Conservation (phyloP, 2,113 vertebrate genomes). For the Bubo bubo region DNA sequence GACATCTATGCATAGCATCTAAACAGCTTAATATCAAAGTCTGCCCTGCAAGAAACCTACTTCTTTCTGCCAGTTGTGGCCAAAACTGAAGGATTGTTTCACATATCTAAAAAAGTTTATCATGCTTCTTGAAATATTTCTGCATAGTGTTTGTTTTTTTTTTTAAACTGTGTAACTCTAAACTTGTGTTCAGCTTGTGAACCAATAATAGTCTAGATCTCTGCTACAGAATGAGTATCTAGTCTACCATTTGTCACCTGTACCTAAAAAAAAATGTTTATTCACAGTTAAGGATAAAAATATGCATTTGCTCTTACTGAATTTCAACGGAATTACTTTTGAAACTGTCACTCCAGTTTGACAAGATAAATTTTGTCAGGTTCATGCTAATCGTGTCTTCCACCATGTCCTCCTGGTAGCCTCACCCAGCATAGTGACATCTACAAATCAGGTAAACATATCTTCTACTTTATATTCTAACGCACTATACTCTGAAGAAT, state of each 20-base stretch:
- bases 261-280: background rate
- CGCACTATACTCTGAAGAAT: background rate
- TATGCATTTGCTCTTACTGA: background rate
- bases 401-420: background rate
- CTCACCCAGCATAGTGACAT: background rate
- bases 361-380: background rate
- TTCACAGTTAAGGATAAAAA: background rate
- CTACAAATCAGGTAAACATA: background rate
- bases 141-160: background rate
- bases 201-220: background rate
- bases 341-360: background rate
- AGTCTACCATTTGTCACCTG: background rate
- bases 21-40: background rate
- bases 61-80: background rate
- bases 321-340: background rate
- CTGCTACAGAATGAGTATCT: background rate
- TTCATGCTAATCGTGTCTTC: background rate
- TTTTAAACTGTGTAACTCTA: background rate
- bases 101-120: accelerated
- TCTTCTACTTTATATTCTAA: background rate
- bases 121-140: background rate
- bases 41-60: background rate
- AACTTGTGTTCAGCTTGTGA: background rate
- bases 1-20: background rate
- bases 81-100: background rate